Evolutionary conservation across 2,113 vertebrate species (phyloP).

Genomic region (Tetrax tetrax): DNA sequence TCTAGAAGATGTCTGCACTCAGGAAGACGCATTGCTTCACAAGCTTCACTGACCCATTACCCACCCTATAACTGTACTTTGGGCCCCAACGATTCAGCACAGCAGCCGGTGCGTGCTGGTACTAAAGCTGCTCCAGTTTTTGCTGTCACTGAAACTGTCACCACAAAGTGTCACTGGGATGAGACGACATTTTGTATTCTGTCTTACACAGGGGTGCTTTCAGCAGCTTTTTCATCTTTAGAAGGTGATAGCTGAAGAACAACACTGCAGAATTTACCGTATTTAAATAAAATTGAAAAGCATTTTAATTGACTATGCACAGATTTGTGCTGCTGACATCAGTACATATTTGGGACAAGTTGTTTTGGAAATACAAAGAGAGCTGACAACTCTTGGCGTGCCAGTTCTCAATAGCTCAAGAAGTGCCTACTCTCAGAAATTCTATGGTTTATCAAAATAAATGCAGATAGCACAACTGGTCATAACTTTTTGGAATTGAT

Average conservation of each 20-base stretch:
- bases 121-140: neutral
- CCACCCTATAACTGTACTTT: rapidly evolving
- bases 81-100: neutral
- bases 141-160: neutral
- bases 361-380: neutral
- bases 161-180: neutral
- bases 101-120: neutral
- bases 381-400: neutral
- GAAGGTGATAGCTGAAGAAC: neutral
- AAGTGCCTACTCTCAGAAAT: neutral
- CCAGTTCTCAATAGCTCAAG: neutral
- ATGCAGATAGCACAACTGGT: neutral
- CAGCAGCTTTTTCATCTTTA: constrained; percentile 4
- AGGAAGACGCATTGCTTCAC: neutral
- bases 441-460: neutral
- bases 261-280: neutral
- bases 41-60: neutral
- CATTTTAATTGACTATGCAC: neutral
- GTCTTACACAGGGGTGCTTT: neutral
- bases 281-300: neutral
- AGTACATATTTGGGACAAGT: neutral
- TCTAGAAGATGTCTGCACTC: neutral
- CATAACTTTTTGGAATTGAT: neutral
- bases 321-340: neutral
- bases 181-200: neutral